phyloP scores from a whole-genome alignment of 1,140 invertebrate species.

The Drosophila kurseongensis region DNA sequence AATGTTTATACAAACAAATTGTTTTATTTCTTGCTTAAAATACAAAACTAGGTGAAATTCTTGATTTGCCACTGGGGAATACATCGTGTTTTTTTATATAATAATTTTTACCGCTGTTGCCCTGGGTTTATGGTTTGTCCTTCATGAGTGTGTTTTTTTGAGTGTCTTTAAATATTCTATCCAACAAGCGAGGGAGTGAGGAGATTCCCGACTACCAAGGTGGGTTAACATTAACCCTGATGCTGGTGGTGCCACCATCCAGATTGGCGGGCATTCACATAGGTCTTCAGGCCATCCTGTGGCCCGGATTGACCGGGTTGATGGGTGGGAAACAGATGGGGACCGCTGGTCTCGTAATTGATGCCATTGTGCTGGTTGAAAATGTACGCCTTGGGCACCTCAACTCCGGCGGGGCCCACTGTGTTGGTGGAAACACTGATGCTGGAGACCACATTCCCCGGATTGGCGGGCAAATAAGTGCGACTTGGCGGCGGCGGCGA shows the following conservation, averaged over 20 bases:
- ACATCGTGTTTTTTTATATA: slow-evolving; percentile 4
- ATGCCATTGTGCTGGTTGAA: slow-evolving; percentile 84
- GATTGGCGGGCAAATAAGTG: slow-evolving; percentile 57
- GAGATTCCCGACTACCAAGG: not conserved
- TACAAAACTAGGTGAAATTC: slow-evolving; percentile 25
- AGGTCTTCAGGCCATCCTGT: slow-evolving; percentile 69
- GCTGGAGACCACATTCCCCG: slow-evolving; percentile 45
- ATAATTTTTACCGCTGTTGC: slow-evolving; percentile 16
- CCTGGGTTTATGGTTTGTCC: not conserved
- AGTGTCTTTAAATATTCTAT: slow-evolving; percentile 23
- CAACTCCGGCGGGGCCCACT: slow-evolving; percentile 33
- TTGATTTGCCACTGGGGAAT: slow-evolving; percentile 2
- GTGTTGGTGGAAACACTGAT: slow-evolving; percentile 47
- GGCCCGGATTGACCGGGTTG: slow-evolving; percentile 22
- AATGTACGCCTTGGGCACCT: slow-evolving; percentile 78
- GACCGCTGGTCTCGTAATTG: slow-evolving; percentile 78
- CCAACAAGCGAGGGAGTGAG: slow-evolving; percentile 21
- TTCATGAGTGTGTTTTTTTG: not conserved
- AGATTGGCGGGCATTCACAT: slow-evolving; percentile 68
- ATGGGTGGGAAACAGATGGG: slow-evolving; percentile 71
- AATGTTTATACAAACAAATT: slow-evolving; percentile 26
- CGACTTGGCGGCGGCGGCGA: slow-evolving; percentile 37
- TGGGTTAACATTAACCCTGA: slow-evolving; percentile 31
- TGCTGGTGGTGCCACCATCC: slow-evolving; percentile 80
- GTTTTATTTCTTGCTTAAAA: slow-evolving; percentile 45